Conservation (phyloP, 2,113 vertebrate genomes). For the Epinephelus lanceolatus region DNA sequence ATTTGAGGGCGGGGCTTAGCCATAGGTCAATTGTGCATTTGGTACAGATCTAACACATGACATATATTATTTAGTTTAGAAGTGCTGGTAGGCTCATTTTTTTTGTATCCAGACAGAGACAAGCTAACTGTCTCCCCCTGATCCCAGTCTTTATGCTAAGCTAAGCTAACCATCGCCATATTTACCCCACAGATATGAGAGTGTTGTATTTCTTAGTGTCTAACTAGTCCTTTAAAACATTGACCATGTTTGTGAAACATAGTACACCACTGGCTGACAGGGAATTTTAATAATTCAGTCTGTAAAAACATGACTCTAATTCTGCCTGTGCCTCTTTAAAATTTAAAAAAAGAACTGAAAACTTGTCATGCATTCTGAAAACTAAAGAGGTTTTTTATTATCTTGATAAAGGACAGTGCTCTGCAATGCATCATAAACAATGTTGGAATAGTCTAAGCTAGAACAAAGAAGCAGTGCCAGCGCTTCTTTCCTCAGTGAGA, state of each 20-base stretch:
- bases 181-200: background rate
- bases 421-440: slow-evolving; percentile 12
- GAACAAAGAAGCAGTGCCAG: background rate
- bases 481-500: slow-evolving; percentile 15
- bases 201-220: background rate
- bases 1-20: too few species aligned
- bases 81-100: background rate
- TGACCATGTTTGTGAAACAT: background rate
- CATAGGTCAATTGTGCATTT: too few species aligned
- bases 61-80: background rate
- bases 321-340: slow-evolving; percentile 13
- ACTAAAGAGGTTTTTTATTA: background rate
- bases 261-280: background rate
- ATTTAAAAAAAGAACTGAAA: slow-evolving; percentile 28
- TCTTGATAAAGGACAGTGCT: background rate
- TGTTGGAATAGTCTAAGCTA: background rate
- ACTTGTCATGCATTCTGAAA: slow-evolving; percentile 30
- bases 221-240: background rate
- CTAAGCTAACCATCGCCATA: background rate
- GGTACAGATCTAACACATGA: too few species aligned
- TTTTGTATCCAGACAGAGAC: background rate
- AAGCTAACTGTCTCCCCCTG: background rate
- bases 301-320: background rate
- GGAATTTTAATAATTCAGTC: background rate
- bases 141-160: background rate